Evolutionary conservation across 2,888 invertebrate species (phyloP).

Genomic region (Dryobota labecula): DNA sequence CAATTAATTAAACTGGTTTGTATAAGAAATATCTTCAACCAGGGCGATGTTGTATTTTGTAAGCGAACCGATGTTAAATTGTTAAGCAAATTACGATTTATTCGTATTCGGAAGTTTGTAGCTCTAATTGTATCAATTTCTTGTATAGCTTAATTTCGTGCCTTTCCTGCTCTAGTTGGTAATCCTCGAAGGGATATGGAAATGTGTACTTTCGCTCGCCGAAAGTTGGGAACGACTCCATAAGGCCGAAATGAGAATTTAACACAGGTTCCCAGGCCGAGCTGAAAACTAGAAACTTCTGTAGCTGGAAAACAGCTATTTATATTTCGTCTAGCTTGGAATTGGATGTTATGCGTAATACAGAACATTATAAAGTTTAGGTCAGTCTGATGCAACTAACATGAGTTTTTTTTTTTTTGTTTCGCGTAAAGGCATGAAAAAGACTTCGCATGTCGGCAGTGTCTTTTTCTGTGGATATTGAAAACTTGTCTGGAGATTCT

Average conservation of each 20-base stretch:
- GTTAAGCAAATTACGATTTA: conserved; percentile 60
- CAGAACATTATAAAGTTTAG: not conserved
- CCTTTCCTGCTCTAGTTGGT: conserved; percentile 1
- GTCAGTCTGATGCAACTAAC: no score
- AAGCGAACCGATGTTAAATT: conserved; percentile 65
- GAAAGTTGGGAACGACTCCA: conserved; percentile 9
- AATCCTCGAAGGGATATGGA: conserved; percentile 18
- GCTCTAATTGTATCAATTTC: conserved; percentile 19
- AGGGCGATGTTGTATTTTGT: conserved; percentile 63
- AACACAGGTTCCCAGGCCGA: conserved; percentile 10
- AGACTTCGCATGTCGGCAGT: no score
- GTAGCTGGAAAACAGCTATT: conserved; percentile 18
- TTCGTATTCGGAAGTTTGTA: conserved; percentile 37
- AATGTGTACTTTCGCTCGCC: conserved; percentile 13
- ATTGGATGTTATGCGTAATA: not conserved
- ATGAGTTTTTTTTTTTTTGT: not conserved
- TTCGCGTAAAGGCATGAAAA: no score
- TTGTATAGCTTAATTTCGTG: conserved; percentile 16
- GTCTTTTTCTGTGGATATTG: not conserved
- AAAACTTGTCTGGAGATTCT: not conserved
- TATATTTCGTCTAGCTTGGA: conserved; percentile 8
- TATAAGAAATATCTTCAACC: conserved; percentile 70
- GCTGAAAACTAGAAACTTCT: conserved; percentile 26
- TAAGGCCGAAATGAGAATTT: conserved; percentile 19
- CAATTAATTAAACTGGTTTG: conserved; percentile 79